Conservation (phyloP, 2,113 vertebrate species). For the Amia ocellicauda region DNA sequence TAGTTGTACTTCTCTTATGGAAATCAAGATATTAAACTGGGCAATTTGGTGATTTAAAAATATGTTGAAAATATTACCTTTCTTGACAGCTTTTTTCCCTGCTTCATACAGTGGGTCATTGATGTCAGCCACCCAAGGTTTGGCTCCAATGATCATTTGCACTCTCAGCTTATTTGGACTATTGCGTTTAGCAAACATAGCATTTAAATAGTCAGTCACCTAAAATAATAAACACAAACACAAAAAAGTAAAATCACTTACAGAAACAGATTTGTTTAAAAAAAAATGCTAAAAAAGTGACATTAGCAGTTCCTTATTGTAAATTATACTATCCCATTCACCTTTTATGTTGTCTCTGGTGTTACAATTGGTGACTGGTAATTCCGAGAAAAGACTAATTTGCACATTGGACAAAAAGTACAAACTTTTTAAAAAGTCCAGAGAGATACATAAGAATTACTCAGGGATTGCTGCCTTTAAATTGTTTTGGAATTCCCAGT, state of each 20-base stretch:
- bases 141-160: constrained; percentile 41
- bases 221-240: neutral
- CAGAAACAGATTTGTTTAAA: neutral
- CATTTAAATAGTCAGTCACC: constrained; percentile 46
- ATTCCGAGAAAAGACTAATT: too few species aligned
- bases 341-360: too few species aligned
- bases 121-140: constrained; percentile 50
- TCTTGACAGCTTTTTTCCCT: constrained; percentile 72
- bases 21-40: too few species aligned
- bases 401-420: too few species aligned
- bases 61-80: constrained; percentile 67
- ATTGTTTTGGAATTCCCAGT: too few species aligned
- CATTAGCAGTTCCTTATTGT: neutral
- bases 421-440: too few species aligned
- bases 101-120: constrained; percentile 66
- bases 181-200: constrained; percentile 58
- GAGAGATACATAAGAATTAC: too few species aligned
- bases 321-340: too few species aligned
- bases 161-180: constrained; percentile 60
- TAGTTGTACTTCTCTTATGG: too few species aligned
- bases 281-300: neutral
- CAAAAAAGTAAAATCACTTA: neutral
- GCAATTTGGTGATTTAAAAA: too few species aligned
- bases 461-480: too few species aligned
- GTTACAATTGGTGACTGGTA: too few species aligned